Base-by-base conservation (phyloP, 2,888 invertebrate species). In the Drosophila mayaguana region DNA sequence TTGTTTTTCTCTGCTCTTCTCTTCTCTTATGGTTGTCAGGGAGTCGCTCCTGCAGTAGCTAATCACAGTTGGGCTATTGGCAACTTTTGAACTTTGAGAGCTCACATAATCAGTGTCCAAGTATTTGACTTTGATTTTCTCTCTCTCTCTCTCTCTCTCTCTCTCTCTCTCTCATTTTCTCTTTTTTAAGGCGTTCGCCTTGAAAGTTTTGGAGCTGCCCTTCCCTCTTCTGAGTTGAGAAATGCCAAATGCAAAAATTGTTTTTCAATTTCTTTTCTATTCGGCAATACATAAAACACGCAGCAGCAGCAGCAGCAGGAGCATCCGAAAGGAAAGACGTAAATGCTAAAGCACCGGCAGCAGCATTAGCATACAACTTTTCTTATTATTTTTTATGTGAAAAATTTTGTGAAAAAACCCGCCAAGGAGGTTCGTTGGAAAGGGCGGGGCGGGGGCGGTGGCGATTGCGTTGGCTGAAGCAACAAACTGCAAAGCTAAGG, bases 301-400 rank as follows among this genome's bases (percentile, higher is more conserved):
- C 70, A 69, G 72, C 22, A 43, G 42, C 48, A 66, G 63, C 61
- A 46, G 51, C 38, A 38, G 38, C 56, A 64, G 63, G 59, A 50
- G 50, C 42, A n/a, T n/a, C 9, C 16, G 28, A 57, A 25, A 18
- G 22, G 25, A 9, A 38, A 38, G 63, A 32, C 6, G 8, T 6
- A 32, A 55, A 60, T 34, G 59, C 50, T 38, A 28, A 55, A 45
- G 65, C 32, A 38, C 48, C 38, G 53, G 36, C 28, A 56, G 36
- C 28, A 83, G 77, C 84, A 87, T 84, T 84, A 87, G 87, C 84
- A 84, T 84, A 84, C 84, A 86, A 86, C 86, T 86, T 86, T 86
- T 88, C 88, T 86, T 86, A 88, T 86, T 86, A 86, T 88, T 86
- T 86, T 86, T 86, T 83, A 86, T 86, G 86, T 81, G 86, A 86